phyloP scores from a whole-genome alignment of 2,797 vertebrate species.

The Syngnathus rostellatus region DNA sequence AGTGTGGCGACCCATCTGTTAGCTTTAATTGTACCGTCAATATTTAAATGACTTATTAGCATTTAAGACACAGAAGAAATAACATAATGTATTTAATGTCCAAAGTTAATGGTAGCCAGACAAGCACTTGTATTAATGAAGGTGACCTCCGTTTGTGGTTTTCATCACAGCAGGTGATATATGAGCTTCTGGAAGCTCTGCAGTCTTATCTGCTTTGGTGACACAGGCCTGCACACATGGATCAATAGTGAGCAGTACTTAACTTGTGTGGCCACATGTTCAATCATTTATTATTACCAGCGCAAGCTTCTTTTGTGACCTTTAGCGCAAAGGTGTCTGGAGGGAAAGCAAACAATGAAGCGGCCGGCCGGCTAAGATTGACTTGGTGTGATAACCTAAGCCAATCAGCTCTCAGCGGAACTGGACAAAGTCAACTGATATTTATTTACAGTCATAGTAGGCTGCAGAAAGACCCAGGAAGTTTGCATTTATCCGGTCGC shows the following conservation, averaged over 20 bases:
- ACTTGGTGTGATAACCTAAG: conserved; percentile 25
- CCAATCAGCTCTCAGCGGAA: conserved; percentile 4
- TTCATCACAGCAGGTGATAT: conserved; percentile 21
- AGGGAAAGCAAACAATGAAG: conserved; percentile 37
- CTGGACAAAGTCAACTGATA: conserved; percentile 10
- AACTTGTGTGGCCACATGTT: conserved; percentile 34
- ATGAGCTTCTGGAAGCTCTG: conserved; percentile 11
- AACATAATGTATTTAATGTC: background rate
- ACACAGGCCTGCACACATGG: conserved; percentile 23
- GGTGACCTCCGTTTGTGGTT: conserved; percentile 3
- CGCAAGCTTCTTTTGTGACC: conserved; percentile 35
- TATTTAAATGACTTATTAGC: too few species aligned
- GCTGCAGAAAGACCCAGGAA: background rate
- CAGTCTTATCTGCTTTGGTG: conserved; percentile 33
- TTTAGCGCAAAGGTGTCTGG: conserved; percentile 29
- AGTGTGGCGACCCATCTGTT: too few species aligned
- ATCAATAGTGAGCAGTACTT: conserved; percentile 41
- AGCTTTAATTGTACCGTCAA: too few species aligned
- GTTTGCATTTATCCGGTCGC: background rate
- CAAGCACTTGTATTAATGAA: background rate
- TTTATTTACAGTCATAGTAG: conserved; percentile 18
- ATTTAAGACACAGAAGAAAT: background rate
- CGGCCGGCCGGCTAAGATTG: conserved; percentile 43
- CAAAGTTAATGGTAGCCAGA: background rate
- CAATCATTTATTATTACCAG: conserved; percentile 37